These are phyloP conservation scores for Drosophila pseudoananassae DNA, from an alignment of 1,140 invertebrate species.

Conservation along the genomic window DNA sequence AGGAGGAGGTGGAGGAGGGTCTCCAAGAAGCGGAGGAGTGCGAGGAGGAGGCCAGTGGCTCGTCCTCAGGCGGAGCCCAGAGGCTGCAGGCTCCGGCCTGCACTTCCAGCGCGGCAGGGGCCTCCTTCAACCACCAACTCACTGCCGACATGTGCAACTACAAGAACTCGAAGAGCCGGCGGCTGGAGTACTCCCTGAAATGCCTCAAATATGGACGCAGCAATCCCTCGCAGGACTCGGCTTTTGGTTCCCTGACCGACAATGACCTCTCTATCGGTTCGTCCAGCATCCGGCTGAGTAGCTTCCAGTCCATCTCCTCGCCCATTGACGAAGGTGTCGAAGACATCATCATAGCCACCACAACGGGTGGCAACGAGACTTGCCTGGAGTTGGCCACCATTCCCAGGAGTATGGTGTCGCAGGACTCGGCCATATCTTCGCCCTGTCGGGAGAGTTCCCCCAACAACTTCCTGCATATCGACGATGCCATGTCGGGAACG, in stretches of 20 bases:
- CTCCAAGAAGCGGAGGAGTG: conserved; percentile 15
- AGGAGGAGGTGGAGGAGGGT: conserved; percentile 17
- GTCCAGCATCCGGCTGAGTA: conserved; percentile 79
- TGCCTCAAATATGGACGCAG: conserved; percentile 83
- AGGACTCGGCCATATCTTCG: conserved; percentile 81
- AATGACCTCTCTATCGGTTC: conserved; percentile 83
- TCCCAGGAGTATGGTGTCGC: conserved; percentile 79
- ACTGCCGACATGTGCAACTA: conserved; percentile 83
- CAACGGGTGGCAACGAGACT: conserved; percentile 79
- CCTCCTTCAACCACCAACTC: conserved; percentile 79
- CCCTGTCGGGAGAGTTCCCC: conserved; percentile 80
- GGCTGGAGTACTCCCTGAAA: conserved; percentile 82
- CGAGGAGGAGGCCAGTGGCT: conserved; percentile 65
- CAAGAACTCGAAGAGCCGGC: conserved; percentile 82
- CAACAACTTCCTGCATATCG: conserved; percentile 77
- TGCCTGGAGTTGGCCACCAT: conserved; percentile 79
- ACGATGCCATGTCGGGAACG: conserved; percentile 69
- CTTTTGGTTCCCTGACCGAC: conserved; percentile 82
- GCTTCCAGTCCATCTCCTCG: conserved; percentile 83
- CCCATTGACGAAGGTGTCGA: conserved; percentile 83
- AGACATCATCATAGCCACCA: conserved; percentile 82
- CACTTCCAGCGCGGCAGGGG: conserved; percentile 29
- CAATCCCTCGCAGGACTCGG: conserved; percentile 84
- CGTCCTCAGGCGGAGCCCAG: conserved; percentile 26
- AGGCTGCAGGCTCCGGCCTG: conserved; percentile 51